Conservation (phyloP, 2,797 vertebrate genomes). For the Dermochelys coriacea region DNA sequence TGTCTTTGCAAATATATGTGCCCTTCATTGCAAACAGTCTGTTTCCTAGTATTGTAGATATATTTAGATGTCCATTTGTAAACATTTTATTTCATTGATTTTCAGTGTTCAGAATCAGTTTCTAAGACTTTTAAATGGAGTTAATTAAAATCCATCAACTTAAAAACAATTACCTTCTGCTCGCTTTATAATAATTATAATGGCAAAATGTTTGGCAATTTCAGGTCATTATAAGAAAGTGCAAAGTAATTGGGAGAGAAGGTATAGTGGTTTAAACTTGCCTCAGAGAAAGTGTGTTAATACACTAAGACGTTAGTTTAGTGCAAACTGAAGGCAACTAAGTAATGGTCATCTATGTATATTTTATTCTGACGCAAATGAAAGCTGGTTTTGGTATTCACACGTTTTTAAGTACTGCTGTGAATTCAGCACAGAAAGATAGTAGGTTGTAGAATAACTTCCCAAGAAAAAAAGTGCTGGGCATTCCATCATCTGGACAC, state of each 20-base stretch:
- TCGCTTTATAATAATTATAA: background rate
- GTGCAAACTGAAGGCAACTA: background rate
- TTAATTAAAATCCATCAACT: conserved; percentile 64
- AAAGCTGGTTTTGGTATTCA: background rate
- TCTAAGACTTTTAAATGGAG: conserved; percentile 38
- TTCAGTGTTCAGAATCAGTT: conserved; percentile 41
- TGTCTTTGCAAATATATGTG: conserved; percentile 35
- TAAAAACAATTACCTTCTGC: conserved; percentile 24
- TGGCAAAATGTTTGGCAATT: background rate
- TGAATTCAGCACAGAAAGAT: background rate
- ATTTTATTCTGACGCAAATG: background rate
- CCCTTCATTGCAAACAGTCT: conserved; percentile 40
- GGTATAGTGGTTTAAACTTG: background rate
- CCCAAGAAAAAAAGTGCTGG: background rate
- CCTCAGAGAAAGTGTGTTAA: conserved; percentile 11
- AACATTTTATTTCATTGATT: conserved; percentile 66
- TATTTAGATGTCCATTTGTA: conserved; percentile 57
- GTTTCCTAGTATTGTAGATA: background rate
- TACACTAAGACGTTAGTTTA: background rate
- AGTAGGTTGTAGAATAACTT: background rate
- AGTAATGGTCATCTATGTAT: background rate
- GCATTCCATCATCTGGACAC: background rate
- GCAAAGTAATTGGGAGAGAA: conserved; percentile 34
- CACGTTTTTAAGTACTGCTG: background rate
- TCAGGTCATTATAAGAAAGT: background rate